Conservation (phyloP, 1,140 invertebrate genomes). For the Zaprionus davidi region DNA sequence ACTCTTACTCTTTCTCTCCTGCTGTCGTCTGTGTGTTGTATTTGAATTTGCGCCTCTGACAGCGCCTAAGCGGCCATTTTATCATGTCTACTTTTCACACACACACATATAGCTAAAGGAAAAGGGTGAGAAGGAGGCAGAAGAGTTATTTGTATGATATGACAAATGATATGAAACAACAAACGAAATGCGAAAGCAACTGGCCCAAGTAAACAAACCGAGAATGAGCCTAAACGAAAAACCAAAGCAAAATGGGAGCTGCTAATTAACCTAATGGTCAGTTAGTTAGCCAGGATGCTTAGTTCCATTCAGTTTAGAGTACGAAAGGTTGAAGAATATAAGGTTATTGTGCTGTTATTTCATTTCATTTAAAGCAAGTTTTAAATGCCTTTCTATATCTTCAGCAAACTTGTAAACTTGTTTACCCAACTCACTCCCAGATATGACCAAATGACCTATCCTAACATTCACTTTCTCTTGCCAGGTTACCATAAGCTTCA, state of each 20-base stretch:
- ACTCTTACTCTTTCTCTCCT: neutral
- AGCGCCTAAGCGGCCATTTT: constrained; percentile 77
- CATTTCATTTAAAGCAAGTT: too few species aligned
- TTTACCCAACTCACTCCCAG: too few species aligned
- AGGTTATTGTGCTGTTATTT: too few species aligned
- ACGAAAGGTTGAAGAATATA: neutral
- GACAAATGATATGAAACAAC: constrained; percentile 61
- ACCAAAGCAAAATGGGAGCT: constrained; percentile 2
- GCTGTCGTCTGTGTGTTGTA: constrained; percentile 32
- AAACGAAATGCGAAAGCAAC: constrained; percentile 37
- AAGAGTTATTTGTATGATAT: constrained; percentile 45
- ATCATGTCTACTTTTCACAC: constrained; percentile 73
- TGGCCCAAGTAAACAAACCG: constrained; percentile 31
- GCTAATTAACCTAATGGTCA: constrained; percentile 25
- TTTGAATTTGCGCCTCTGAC: constrained; percentile 59
- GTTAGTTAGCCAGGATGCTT: neutral
- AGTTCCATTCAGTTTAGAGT: neutral
- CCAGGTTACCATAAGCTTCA: too few species aligned
- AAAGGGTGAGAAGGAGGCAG: neutral
- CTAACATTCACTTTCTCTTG: too few species aligned
- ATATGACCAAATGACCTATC: too few species aligned
- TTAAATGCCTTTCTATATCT: too few species aligned
- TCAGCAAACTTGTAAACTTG: too few species aligned
- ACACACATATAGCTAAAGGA: neutral
- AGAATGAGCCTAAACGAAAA: neutral